Evolutionary conservation across 2,113 vertebrate genomes (phyloP), one percentile per base, ranked within the genome.

Genomic region (Trichechus manatus): DNA sequence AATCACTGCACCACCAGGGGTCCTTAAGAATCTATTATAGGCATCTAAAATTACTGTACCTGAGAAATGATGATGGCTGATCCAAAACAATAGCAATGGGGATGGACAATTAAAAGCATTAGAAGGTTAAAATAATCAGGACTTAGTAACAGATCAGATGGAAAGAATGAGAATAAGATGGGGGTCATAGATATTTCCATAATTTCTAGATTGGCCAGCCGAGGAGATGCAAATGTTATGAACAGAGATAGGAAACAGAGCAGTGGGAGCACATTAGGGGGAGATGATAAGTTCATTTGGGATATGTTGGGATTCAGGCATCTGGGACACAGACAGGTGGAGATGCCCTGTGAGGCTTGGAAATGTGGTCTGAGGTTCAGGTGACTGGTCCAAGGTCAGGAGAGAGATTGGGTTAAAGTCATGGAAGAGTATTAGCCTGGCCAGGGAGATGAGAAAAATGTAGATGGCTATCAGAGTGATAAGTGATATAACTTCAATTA

Each of bases 401-500:
- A 85, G n/a, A 75, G 29, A 77, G 31, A 59, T 8, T 88, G 50
- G 9, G 59, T 19, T 59, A 47, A 95, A 89, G 66, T 70, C 29
- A 77, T 15, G 17, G 42, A 89, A 81, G n/a, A 3, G 17, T 50
- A 20, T 75, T 39, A 81, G n/a, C 42, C n/a, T 56, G 9, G n/a
- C 86, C n/a, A 86, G n/a, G 22, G 27, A 78, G 50, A 79, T 19
- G 31, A 78, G 64, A 66, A 25, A 13, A 82, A 64, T 66, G 29
- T 53, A 79, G 79, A 47, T 85, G 93, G 47, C 39, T 88, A 14
- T 93, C 47, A 95, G 25, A 64, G 36, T 95, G 66, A 61, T 81
- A 95, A 97, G 33, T 79, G 36, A 36, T 84, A 86, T 36, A 70
- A 91, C 3, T 10, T 92, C 82, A 91, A 23, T 93, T 95, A 91